Evolutionary conservation across 2,888 invertebrate genomes (phyloP), one percentile per base, ranked within the genome.

Genomic region (Chloroclystis v-ata): DNA sequence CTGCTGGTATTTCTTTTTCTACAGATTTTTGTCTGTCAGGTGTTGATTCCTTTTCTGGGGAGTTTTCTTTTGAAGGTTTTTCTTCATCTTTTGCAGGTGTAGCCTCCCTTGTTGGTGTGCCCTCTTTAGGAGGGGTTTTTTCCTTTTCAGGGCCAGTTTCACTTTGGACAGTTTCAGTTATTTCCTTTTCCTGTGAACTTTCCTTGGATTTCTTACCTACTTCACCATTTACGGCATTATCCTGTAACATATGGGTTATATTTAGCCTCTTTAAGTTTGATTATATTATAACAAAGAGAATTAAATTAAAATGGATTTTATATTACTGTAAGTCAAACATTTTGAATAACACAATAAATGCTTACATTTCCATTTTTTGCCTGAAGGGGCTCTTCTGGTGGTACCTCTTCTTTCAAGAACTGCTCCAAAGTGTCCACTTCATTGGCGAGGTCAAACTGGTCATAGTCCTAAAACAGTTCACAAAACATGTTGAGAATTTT

Each of bases 341-440:
- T 20, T 20, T 20, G n/a, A 4, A 6, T 14, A 10, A 16, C 10
- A 10, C 4, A 32, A 35, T 6, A 5, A 2, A 32, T 10, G 5
- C 20, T 20, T 37, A 46, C 75, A 69, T 66, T 63, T 50, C 69
- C 75, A 65, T 52, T 69, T 57, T 78, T 75, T 52, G 64, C 64
- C 56, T 69, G 68, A 37, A 67, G 64, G 37, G 73, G 67, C 45
- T 74, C 74, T 58, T 85, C 85, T n/a, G 84, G 78, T 6, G 90
- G 90, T 1, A 90, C 88, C 60, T 92, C 91, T 60, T 95, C 72
- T 81, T 95, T 95, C 49, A 97, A 83, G 76, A 97, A 97, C 72
- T 93, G 92, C 75, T 97, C 95, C 81, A 97, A 89, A 61, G 93
- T 94, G 71, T 97, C 96, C 60, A 93, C 91, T 89, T 98, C 98